Evolutionary conservation across 2,113 vertebrate species (phyloP).

Genomic region (Vimba vimba): DNA sequence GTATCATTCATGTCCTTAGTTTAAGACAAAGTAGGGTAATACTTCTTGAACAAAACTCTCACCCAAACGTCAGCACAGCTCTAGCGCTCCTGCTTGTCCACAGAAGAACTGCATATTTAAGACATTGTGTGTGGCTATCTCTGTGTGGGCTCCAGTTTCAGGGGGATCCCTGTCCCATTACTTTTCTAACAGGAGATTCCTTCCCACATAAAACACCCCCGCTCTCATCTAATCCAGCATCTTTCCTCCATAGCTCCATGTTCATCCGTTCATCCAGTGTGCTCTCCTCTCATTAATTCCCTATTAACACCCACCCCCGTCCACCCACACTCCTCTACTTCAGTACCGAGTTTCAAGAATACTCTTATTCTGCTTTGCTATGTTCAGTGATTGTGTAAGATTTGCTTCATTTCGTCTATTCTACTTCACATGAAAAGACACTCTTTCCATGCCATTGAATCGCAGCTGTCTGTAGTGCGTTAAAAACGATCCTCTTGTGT

Average conservation of each 20-base stretch:
- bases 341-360: slow-evolving; percentile 69
- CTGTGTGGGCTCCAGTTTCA: slow-evolving; percentile 62
- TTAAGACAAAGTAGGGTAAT: background rate
- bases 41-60: background rate
- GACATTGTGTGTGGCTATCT: slow-evolving; percentile 7
- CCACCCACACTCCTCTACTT: slow-evolving; percentile 65
- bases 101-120: slow-evolving; percentile 20
- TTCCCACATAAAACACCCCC: slow-evolving; percentile 56
- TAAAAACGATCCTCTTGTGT: slow-evolving; percentile 68
- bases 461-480: slow-evolving; percentile 66
- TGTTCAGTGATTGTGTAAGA: slow-evolving; percentile 55
- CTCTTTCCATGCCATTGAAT: slow-evolving; percentile 68
- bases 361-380: slow-evolving; percentile 62
- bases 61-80: background rate
- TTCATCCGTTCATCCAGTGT: slow-evolving; percentile 46
- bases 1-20: background rate
- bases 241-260: slow-evolving; percentile 47
- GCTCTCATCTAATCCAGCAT: slow-evolving; percentile 62
- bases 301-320: slow-evolving; percentile 71
- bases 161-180: slow-evolving; percentile 62
- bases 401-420: slow-evolving; percentile 53
- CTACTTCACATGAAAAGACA: slow-evolving; percentile 69
- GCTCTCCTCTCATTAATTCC: slow-evolving; percentile 75
- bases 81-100: slow-evolving; percentile 5
- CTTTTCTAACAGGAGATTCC: slow-evolving; percentile 62